A percentile compares a stretch with the other conserved stretches of the same genome.
Conservation (phyloP, 2,797 vertebrate genomes). For the Bradypodion ventrale region DNA sequence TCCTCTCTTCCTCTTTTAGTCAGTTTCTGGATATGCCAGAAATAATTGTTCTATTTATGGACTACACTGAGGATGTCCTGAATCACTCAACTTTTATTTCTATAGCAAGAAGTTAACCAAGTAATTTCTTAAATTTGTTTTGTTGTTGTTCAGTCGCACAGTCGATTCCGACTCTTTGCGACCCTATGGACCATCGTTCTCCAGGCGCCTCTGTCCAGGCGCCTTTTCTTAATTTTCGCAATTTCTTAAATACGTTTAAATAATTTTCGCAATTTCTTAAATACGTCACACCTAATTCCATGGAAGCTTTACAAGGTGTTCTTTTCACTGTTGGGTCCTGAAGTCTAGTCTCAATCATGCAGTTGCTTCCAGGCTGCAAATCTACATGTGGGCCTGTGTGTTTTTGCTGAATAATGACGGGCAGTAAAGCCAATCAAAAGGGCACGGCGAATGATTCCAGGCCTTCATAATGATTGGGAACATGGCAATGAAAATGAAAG, state of each 20-base stretch:
- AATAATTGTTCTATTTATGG: slow-evolving; percentile 32
- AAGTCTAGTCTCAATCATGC: background rate
- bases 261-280: too few relatives aligned
- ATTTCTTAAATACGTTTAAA: too few relatives aligned
- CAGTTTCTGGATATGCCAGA: slow-evolving; percentile 12
- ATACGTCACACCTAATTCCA: background rate
- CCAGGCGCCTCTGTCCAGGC: too few relatives aligned
- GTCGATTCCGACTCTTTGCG: too few relatives aligned
- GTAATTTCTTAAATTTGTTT: too few relatives aligned
- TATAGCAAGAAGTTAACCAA: background rate
- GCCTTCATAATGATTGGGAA: slow-evolving; percentile 44
- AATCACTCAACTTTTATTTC: background rate
- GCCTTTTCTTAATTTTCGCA: too few relatives aligned
- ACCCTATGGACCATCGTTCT: too few relatives aligned
- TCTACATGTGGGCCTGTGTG: background rate
- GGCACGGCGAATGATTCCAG: slow-evolving; percentile 50
- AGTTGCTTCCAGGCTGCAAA: background rate
- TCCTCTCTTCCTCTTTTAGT: background rate
- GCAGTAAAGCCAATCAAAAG: slow-evolving; percentile 45
- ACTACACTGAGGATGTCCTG: slow-evolving; percentile 4
- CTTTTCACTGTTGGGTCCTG: background rate
- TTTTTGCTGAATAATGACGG: slow-evolving; percentile 52
- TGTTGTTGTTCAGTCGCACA: too few relatives aligned
- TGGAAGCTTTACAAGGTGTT: background rate
- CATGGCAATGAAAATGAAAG: slow-evolving; percentile 37